Percentiles rank a stretch among this genome's conserved stretches.
Conservation (phyloP, 35 echinoderm and acorn worm species). For the Acanthaster planci region DNA sequence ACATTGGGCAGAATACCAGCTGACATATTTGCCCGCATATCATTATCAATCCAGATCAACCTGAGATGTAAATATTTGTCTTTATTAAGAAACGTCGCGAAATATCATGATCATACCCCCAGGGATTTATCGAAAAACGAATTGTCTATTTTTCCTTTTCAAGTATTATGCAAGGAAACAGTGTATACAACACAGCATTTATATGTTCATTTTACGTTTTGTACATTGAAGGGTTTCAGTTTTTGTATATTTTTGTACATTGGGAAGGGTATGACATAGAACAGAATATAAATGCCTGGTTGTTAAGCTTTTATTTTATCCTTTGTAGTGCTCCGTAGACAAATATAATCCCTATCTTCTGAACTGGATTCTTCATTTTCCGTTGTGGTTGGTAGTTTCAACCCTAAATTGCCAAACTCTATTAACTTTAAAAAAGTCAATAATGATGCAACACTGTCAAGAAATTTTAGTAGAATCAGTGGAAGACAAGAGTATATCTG, state of each 20-base stretch:
- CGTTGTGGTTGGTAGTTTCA: no score
- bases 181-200: neutral
- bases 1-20: no score
- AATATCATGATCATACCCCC: neutral
- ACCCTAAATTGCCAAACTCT: no score
- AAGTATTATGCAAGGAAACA: constrained; percentile 18
- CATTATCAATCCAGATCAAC: neutral
- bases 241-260: constrained; percentile 27
- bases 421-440: no score
- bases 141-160: neutral
- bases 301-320: no score
- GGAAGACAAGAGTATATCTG: no score
- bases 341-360: no score
- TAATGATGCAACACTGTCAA: no score
- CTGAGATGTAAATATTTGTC: constrained; percentile 10
- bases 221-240: neutral
- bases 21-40: neutral
- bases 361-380: no score
- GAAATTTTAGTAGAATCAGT: no score
- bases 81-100: neutral
- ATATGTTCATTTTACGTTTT: constrained; percentile 3
- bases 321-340: no score
- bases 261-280: neutral
- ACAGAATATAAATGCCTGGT: no score
- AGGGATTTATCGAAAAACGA: neutral